A percentile compares a stretch with the other conserved stretches of the same genome.
These are phyloP conservation scores for Notodonta dromedarius DNA, from an alignment of 2,888 invertebrate species.

Conservation along the genomic window DNA sequence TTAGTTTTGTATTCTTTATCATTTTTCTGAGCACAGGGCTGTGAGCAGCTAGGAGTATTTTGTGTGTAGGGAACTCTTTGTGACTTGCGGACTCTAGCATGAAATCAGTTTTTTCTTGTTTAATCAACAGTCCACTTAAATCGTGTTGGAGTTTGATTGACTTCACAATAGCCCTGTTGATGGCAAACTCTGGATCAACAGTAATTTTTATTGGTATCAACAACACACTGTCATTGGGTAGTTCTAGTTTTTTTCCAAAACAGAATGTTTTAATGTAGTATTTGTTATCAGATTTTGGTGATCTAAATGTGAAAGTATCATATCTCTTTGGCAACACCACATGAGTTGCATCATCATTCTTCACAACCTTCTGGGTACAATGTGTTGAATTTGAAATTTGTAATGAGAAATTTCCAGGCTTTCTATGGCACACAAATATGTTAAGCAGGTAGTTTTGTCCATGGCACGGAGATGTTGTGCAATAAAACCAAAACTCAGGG, in stretches of 20 bases:
- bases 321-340: conserved; percentile 36
- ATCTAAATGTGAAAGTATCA: conserved; percentile 48
- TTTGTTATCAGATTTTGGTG: conserved; percentile 50
- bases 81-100: conserved; percentile 51
- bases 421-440: conserved; percentile 65
- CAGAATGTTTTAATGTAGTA: conserved; percentile 61
- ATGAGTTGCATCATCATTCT: conserved; percentile 26
- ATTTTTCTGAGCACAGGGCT: conserved; percentile 58
- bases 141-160: conserved; percentile 62
- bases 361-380: conserved; percentile 23
- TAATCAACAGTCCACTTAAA: conserved; percentile 46
- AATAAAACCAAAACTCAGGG: conserved; percentile 71
- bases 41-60: conserved; percentile 63
- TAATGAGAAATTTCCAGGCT: conserved; percentile 52
- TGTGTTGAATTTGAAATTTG: conserved; percentile 51
- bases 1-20: conserved; percentile 46
- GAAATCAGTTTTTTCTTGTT: conserved; percentile 61
- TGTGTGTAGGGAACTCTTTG: conserved; percentile 60
- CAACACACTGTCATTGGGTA: conserved; percentile 43
- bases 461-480: conserved; percentile 54
- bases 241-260: conserved; percentile 45
- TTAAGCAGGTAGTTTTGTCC: conserved; percentile 59
- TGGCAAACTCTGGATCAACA: conserved; percentile 43
- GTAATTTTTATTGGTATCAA: conserved; percentile 58
- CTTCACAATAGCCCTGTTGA: conserved; percentile 51